Percentiles rank a stretch among this genome's conserved stretches.
phyloP scores from a whole-genome alignment of 2,113 vertebrate species.

The Eretmochelys imbricata region DNA sequence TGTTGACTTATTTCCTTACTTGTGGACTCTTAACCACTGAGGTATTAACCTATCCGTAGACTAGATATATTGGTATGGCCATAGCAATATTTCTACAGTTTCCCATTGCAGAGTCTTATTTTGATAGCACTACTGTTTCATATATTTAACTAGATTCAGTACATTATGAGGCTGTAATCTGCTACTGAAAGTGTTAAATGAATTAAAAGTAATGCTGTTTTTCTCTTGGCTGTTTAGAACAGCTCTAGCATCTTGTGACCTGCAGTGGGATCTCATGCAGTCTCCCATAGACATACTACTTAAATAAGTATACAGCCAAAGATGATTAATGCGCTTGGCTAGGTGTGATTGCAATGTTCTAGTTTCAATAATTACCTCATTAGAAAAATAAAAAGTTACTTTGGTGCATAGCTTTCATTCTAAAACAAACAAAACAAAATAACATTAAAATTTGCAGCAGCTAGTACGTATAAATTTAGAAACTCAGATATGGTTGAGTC shows the following conservation, averaged over 20 bases:
- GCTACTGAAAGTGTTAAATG: background rate
- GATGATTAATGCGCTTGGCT: background rate
- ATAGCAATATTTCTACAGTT: background rate
- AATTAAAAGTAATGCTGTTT: background rate
- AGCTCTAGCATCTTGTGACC: background rate
- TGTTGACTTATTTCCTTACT: background rate
- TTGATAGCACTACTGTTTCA: background rate
- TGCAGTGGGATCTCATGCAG: background rate
- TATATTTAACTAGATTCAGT: background rate
- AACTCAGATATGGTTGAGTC: background rate
- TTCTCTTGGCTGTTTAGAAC: background rate
- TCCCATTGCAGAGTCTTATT: background rate
- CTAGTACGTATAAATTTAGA: background rate
- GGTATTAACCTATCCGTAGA: background rate
- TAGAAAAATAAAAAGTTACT: background rate
- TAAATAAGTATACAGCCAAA: background rate
- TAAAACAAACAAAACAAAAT: background rate
- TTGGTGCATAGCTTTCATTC: background rate
- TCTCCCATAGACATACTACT: background rate
- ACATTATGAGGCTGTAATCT: rapidly evolving
- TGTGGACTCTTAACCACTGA: background rate
- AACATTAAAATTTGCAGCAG: background rate
- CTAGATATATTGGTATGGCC: background rate
- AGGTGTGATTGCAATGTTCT: background rate
- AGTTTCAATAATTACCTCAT: background rate